Conservation (phyloP, 2,797 vertebrate species). For the Amblyraja radiata region DNA sequence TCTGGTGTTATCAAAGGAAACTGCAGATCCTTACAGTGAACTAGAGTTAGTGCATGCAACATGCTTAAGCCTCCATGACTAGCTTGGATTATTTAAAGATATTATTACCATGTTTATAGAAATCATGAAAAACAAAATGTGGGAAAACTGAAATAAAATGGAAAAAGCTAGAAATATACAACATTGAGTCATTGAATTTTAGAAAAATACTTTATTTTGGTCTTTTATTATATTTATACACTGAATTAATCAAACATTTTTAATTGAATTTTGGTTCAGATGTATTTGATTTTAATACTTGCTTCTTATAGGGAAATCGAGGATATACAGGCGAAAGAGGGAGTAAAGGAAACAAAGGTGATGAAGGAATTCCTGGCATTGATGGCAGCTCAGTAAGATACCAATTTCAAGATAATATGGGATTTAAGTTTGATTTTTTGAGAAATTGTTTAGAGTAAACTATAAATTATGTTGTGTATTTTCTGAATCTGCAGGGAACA, state of each 20-base stretch:
- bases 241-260: neutral
- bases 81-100: neutral
- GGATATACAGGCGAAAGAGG: conserved; percentile 68
- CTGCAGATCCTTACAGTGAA: neutral
- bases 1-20: neutral
- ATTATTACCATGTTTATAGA: neutral
- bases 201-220: no score
- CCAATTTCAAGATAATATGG: neutral
- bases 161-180: neutral
- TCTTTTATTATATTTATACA: neutral
- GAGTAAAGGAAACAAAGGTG: conserved; percentile 67
- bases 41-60: neutral
- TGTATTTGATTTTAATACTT: neutral
- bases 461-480: conserved; percentile 25
- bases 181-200: neutral
- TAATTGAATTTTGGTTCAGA: neutral
- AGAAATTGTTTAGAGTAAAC: neutral
- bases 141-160: neutral
- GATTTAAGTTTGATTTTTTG: conserved; percentile 20
- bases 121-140: neutral
- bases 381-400: conserved; percentile 56
- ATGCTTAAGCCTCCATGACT: neutral
- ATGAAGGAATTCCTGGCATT: conserved; percentile 60
- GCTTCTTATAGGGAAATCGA: conserved; percentile 63
- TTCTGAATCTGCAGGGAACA: conserved; percentile 57